Evolutionary conservation across 2,797 vertebrate genomes (phyloP), one percentile per base, ranked within the genome.

Genomic region (Peromyscus attwateri): DNA sequence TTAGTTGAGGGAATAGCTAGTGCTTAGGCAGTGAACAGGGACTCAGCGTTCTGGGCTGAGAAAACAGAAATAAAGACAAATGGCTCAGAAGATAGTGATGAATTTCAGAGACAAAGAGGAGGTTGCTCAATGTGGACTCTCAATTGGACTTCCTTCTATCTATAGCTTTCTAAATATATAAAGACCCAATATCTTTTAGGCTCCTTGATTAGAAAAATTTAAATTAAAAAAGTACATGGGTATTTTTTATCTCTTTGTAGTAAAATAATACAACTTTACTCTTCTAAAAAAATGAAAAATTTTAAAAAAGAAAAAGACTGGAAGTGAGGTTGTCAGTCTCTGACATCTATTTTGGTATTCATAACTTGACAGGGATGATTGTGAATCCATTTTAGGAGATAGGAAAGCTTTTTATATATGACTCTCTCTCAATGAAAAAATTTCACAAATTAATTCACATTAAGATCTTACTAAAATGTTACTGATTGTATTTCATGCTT

Each of bases 291-390:
- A 37, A 9, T 68, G 21, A 60, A 25, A 52, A 87, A 12, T 55
- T 21, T 52, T 21, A 25, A 92, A 70, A 87, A 27, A 64, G 43
- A 95, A 11, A n/a, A 34, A 92, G 83, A 82, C n/a, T 93, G 27
- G 83, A 96, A 96, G 62, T 75, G 17, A 92, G 21, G 40, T 60
- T 92, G 87, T 60, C 79, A 75, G 49, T 75, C 52, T 88, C 60
- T 87, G 71, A 89, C 29, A 84, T 75, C 37, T 49, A 64, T 91
- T 87, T 62, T 92, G 83, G 94, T 91, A 37, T 93, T 93, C 89
- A 76, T 68, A 46, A 96, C 75, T 95, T 96, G 95, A 55, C 71
- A 96, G 87, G 95, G 66, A 87, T 93, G 27, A 96, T 81, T 91
- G 27, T 55, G 55, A 93, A 91, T 89, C 52, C 25, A 84, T 83